Percentiles rank a stretch among this genome's conserved stretches.
Conservation (phyloP, 2,888 invertebrate species). For the Sesia apiformis region DNA sequence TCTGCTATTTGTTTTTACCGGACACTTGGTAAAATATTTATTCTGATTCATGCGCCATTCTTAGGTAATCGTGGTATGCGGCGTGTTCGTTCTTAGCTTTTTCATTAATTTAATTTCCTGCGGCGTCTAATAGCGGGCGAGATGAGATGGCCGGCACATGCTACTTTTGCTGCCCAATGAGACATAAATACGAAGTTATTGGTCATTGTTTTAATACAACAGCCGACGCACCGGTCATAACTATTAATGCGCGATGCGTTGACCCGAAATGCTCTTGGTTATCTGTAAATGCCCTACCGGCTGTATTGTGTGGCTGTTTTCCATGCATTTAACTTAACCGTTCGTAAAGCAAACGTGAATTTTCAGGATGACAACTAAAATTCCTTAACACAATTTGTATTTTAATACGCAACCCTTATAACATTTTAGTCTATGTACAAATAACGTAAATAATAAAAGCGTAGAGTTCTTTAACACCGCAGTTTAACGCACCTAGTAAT, state of each 20-base stretch:
- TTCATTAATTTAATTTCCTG: slow-evolving; percentile 13
- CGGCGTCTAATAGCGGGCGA: slow-evolving; percentile 20
- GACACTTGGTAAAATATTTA: not conserved
- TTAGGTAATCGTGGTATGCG: not conserved
- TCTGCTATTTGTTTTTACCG: slow-evolving; percentile 8
- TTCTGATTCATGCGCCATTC: not conserved
- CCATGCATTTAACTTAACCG: not conserved
- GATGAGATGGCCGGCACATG: slow-evolving; percentile 27
- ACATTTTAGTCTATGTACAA: too few species aligned
- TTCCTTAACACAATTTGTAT: not conserved
- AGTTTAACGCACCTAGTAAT: slow-evolving; percentile 11
- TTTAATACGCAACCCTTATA: too few species aligned
- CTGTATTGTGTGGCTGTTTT: slow-evolving; percentile 14
- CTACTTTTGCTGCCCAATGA: slow-evolving; percentile 39
- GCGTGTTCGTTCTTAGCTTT: slow-evolving; percentile 5
- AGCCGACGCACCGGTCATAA: slow-evolving; percentile 35
- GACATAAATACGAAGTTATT: slow-evolving; percentile 61
- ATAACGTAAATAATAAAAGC: too few species aligned
- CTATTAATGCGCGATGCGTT: slow-evolving; percentile 52
- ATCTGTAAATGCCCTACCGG: slow-evolving; percentile 21
- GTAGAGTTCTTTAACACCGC: too few species aligned
- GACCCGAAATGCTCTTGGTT: slow-evolving; percentile 36
- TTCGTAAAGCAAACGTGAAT: not conserved
- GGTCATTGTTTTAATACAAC: slow-evolving; percentile 65
- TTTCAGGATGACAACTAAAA: not conserved